Base-by-base conservation (phyloP, 2,888 invertebrate species). In the Drosophila nr. medialis region DNA sequence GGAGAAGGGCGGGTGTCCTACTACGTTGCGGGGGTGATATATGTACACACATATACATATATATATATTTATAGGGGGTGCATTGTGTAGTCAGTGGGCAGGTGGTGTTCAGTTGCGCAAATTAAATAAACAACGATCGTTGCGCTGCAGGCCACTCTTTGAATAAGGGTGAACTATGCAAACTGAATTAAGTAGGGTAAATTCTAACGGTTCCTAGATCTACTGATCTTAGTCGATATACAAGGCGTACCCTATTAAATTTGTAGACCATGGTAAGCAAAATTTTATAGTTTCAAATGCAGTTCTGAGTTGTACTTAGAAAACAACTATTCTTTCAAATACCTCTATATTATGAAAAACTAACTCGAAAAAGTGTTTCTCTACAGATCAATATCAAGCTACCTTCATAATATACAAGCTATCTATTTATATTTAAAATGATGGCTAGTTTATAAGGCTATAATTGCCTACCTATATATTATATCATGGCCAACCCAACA, bases 21-120 rank as follows among this genome's bases (percentile, higher is more conserved):
- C 34, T 13, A 40, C 45, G 13, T 49, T 30, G 51, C 69, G 77
- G 77, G 73, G 69, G 77, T 64, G 77, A 63, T 53, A 32, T 18
- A 27, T 77, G 18, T 18, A 24, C 2, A 27, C 18, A 4, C 13
- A 21, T 0, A 27, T 27, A 48, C 18, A 48, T 49, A 6, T 10
- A 32, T 11, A 32, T 4, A 10, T 11, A 0, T 32, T 32, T 32
- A 32, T 32, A 32, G 4, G 54, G 61, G 56, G 42, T 67, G 62
- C 56, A 42, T 24, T 40, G 29, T 40, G 48, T 55, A 64, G 34
- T 38, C 42, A n/a, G 24, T 21, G 38, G 74, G 77, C 77, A 77
- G 77, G 78, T 77, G 78, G 75, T 77, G 54, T 34, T 49, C 50
- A 64, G 53, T 42, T 49, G 49, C 24, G 72, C 67, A 60, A 62